A percentile compares a stretch with the other conserved stretches of the same genome.
phyloP scores from a whole-genome alignment of 1,140 invertebrate species.

The Euura saliciscinereae region DNA sequence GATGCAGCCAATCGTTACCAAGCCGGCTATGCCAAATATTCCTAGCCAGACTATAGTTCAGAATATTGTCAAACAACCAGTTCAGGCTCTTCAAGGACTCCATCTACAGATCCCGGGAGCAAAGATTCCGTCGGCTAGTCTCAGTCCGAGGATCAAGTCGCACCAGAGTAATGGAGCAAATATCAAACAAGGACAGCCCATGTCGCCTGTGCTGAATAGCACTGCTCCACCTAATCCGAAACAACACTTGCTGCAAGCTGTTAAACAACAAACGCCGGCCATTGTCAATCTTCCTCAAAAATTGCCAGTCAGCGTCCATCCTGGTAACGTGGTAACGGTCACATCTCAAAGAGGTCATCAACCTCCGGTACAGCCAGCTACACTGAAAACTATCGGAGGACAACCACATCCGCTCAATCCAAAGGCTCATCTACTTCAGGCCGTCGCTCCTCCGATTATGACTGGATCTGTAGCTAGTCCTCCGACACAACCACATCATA shows the following conservation, averaged over 20 bases:
- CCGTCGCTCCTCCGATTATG: conserved; percentile 56
- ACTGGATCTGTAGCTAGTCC: conserved; percentile 64
- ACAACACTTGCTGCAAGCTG: conserved; percentile 52
- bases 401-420: conserved; percentile 56
- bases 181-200: conserved; percentile 43
- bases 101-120: conserved; percentile 47
- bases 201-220: conserved; percentile 52
- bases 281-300: conserved; percentile 51
- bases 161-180: conserved; percentile 24
- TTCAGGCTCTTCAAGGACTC: conserved; percentile 44
- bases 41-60: conserved; percentile 44
- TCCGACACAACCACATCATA: conserved; percentile 60
- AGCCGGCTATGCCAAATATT: conserved; percentile 34
- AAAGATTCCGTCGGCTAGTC: conserved; percentile 46
- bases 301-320: conserved; percentile 42
- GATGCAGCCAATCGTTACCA: conserved; percentile 39
- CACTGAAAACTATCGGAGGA: conserved; percentile 49
- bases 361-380: conserved; percentile 42
- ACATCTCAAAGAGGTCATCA: conserved; percentile 47
- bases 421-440: conserved; percentile 58
- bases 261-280: conserved; percentile 41
- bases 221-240: conserved; percentile 49
- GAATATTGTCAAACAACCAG: conserved; percentile 48
- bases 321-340: conserved; percentile 32
- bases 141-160: conserved; percentile 45